A percentile compares a stretch with the other conserved stretches of the same genome.
These are phyloP conservation scores for Strigops habroptila DNA, from an alignment of 2,113 vertebrate species.

Conservation along the genomic window DNA sequence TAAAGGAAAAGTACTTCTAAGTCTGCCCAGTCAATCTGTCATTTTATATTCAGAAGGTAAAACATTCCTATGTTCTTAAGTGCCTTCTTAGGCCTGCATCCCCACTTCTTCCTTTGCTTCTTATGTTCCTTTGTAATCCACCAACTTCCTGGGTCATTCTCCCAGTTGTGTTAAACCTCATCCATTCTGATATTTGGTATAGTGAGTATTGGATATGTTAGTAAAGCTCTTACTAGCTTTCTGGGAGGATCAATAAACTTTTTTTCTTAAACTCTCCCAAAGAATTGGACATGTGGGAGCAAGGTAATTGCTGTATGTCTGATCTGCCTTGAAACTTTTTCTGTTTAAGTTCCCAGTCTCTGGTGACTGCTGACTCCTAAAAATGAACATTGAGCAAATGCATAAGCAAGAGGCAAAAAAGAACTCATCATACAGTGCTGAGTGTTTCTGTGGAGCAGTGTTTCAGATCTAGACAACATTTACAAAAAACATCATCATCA, in stretches of 20 bases:
- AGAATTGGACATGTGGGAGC: background rate
- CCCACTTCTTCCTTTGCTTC: background rate
- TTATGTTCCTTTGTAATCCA: background rate
- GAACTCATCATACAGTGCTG: background rate
- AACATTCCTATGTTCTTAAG: background rate
- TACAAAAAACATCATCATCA: background rate
- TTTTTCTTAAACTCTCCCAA: background rate
- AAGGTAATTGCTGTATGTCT: background rate
- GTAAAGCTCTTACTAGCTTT: background rate
- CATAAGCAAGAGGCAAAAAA: background rate
- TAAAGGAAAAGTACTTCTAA: background rate
- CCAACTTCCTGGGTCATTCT: rapidly evolving
- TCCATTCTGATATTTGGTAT: background rate
- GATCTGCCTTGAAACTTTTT: background rate
- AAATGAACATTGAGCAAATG: background rate
- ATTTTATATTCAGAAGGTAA: background rate
- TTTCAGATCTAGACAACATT: background rate
- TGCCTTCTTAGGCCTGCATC: background rate
- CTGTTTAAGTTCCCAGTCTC: background rate
- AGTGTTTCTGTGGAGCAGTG: background rate
- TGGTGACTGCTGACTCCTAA: background rate
- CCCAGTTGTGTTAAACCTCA: background rate
- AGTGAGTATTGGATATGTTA: background rate
- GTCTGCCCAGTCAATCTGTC: background rate
- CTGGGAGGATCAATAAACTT: background rate